phyloP scores from a whole-genome alignment of 2,797 vertebrate species.

The Ctenosaura bakeri region DNA sequence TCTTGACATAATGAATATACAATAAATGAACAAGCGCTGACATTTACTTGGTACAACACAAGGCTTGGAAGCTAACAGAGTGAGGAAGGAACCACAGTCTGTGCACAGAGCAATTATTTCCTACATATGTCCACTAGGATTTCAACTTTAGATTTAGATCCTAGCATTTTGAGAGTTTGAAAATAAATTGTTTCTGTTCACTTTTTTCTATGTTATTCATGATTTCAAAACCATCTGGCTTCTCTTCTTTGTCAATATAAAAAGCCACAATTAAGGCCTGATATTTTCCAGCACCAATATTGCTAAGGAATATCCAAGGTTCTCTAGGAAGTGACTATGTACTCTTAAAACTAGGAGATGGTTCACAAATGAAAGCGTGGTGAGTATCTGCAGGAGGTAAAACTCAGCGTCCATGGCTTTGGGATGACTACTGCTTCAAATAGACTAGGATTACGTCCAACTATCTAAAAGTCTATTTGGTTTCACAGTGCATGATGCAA shows the following conservation, averaged over 20 bases:
- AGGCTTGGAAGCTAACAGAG: neutral
- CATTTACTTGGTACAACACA: fast-evolving
- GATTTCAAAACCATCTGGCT: neutral
- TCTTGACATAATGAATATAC: neutral
- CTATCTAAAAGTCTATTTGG: conserved; percentile 64
- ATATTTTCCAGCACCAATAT: neutral
- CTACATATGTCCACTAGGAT: neutral
- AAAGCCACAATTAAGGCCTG: neutral
- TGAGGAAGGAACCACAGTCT: too few relatives aligned
- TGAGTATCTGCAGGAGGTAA: neutral
- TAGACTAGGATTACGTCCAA: conserved; percentile 57
- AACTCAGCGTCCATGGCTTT: neutral
- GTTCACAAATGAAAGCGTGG: conserved; percentile 36
- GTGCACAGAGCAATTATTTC: neutral
- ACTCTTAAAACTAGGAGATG: conserved; percentile 34
- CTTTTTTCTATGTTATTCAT: neutral
- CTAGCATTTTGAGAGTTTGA: neutral
- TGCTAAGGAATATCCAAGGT: neutral
- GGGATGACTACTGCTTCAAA: conserved; percentile 44
- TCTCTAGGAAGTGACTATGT: fast-evolving
- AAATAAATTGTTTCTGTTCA: neutral
- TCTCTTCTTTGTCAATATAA: neutral
- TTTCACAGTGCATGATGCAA: conserved; percentile 71
- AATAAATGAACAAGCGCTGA: neutral
- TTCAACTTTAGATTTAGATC: neutral